Evolutionary conservation across 2,797 vertebrate species (phyloP).

Genomic region (Pteropus rufus): DNA sequence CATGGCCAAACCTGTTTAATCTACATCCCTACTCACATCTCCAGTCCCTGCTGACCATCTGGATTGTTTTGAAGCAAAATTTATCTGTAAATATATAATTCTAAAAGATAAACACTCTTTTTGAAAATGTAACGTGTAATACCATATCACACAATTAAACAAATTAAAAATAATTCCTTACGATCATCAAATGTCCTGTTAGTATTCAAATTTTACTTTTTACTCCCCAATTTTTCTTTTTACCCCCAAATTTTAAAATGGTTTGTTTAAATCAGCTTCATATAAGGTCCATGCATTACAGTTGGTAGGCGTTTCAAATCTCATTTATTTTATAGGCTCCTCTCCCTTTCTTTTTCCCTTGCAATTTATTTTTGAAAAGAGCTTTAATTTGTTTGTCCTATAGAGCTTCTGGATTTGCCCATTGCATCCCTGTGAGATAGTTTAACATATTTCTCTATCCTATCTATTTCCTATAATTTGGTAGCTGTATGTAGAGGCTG

Average conservation of each 20-base stretch:
- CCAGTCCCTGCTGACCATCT: not conserved
- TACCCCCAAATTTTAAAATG: not conserved
- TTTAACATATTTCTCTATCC: not conserved
- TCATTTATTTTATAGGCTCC: not conserved
- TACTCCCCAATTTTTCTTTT: not conserved
- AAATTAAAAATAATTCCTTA: not conserved
- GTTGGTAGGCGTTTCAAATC: not conserved
- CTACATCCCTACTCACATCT: not conserved
- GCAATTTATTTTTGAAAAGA: not conserved
- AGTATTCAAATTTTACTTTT: not conserved
- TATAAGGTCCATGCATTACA: not conserved
- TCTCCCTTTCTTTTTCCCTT: not conserved
- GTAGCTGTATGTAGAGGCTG: not conserved
- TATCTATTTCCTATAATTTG: not conserved
- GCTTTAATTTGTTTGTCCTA: not conserved
- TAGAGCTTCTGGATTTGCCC: not conserved
- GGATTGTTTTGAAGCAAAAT: not conserved
- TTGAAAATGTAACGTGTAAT: not conserved
- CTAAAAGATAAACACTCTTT: not conserved
- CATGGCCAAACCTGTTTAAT: not conserved
- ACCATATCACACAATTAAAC: not conserved
- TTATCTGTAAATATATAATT: not conserved
- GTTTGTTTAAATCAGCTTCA: not conserved
- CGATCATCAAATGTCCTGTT: not conserved
- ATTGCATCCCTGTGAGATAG: not conserved